These are phyloP conservation scores for Suillia variegata DNA, from an alignment of 2,888 invertebrate genomes.

Conservation along the genomic window DNA sequence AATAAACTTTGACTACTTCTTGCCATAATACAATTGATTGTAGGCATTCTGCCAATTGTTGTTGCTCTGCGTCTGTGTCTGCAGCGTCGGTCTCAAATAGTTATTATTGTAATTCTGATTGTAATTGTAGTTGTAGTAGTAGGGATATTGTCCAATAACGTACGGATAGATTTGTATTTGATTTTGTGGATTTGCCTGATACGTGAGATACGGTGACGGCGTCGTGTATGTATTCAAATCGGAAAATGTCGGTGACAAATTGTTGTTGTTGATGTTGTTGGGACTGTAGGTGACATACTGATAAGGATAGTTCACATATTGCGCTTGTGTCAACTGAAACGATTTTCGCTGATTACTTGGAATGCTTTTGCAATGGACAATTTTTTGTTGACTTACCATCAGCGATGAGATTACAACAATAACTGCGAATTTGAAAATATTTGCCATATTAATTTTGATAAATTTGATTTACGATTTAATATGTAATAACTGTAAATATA, in stretches of 20 bases:
- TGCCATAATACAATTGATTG: no score
- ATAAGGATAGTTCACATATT: constrained; percentile 30
- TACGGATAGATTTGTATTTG: constrained; percentile 46
- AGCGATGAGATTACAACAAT: no score
- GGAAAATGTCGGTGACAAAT: constrained; percentile 40
- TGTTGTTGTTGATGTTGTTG: constrained; percentile 31
- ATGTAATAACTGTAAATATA: no score
- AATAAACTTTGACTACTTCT: no score
- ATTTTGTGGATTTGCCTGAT: constrained; percentile 18
- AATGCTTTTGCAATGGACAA: no score
- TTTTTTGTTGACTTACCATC: no score
- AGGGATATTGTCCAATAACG: constrained; percentile 45
- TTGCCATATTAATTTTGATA: no score
- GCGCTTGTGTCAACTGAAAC: constrained; percentile 31
- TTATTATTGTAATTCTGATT: neutral
- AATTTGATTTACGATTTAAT: no score
- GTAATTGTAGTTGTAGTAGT: constrained; percentile 25
- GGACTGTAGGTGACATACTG: constrained; percentile 37
- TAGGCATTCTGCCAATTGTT: neutral
- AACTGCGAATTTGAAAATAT: no score
- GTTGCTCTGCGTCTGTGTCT: no score
- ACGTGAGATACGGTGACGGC: constrained; percentile 19
- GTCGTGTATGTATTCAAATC: constrained; percentile 38
- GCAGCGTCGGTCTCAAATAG: neutral
- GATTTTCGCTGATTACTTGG: no score